phyloP scores from a whole-genome alignment of 2,888 invertebrate genomes.

The Epicampocera succincta region DNA sequence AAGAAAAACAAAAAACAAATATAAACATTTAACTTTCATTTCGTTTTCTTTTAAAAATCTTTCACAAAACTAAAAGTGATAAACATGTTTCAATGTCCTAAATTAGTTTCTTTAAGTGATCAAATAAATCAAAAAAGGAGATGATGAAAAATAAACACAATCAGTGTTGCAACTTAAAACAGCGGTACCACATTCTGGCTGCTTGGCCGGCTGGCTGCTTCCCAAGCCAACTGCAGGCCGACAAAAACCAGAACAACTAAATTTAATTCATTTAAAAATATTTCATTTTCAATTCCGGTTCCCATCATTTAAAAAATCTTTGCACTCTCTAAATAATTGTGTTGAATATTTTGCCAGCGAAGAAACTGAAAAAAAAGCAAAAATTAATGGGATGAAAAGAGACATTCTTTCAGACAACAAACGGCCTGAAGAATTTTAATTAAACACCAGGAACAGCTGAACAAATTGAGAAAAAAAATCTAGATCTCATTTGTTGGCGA shows the following conservation, averaged over 20 bases:
- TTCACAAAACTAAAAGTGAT: conserved; percentile 35
- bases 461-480: conserved; percentile 10
- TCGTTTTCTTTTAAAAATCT: conserved; percentile 19
- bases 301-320: conserved; percentile 46
- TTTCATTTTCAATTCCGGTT: conserved; percentile 65
- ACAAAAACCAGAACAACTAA: conserved; percentile 55
- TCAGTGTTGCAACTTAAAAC: conserved; percentile 29
- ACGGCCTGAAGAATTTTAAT: conserved; percentile 24
- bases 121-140: conserved; percentile 65
- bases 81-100: conserved; percentile 67
- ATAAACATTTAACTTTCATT: conserved; percentile 62
- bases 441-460: conserved; percentile 18
- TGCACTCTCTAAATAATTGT: conserved; percentile 33
- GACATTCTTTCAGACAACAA: conserved; percentile 3
- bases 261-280: conserved; percentile 54
- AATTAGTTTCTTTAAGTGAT: conserved; percentile 65
- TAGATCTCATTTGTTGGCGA: background rate
- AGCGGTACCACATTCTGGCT: background rate
- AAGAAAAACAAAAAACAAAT: too few relatives aligned
- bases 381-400: conserved; percentile 8
- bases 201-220: too few relatives aligned
- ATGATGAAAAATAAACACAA: conserved; percentile 45
- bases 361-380: background rate
- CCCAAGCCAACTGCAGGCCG: background rate
- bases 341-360: background rate